A percentile compares a stretch with the other conserved stretches of the same genome.
phyloP scores from a whole-genome alignment of 2,797 vertebrate genomes.

The Sandelia bainsii region DNA sequence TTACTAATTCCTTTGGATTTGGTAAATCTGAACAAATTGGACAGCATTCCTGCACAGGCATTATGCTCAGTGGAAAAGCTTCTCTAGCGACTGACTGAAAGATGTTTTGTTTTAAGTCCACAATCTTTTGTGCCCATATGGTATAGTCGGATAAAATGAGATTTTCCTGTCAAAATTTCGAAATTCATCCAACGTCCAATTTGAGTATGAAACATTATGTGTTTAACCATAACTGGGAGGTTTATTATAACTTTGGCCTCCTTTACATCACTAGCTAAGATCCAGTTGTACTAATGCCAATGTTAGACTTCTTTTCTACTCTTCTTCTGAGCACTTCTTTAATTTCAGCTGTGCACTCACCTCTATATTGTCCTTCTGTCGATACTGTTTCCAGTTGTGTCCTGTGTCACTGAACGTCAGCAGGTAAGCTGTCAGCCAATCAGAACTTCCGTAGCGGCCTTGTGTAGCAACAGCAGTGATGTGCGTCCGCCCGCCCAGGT shows the following conservation, averaged over 20 bases:
- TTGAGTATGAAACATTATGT: too few species aligned
- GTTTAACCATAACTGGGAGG: too few species aligned
- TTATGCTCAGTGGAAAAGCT: not conserved
- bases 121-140: not conserved
- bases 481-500: constrained; percentile 89
- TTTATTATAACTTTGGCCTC: too few species aligned
- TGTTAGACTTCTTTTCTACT: too few species aligned
- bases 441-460: constrained; percentile 91
- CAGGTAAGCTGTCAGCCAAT: constrained; percentile 91
- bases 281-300: too few species aligned
- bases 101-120: not conserved
- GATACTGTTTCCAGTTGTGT: constrained; percentile 92
- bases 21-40: constrained; percentile 12
- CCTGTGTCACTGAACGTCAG: constrained; percentile 94
- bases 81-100: not conserved
- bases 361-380: constrained; percentile 89
- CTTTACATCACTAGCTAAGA: too few species aligned
- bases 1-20: constrained; percentile 22
- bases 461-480: constrained; percentile 90
- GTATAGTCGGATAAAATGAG: too few species aligned
- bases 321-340: too few species aligned
- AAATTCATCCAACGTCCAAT: too few species aligned
- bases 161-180: too few species aligned
- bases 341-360: constrained; percentile 77
- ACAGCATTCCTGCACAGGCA: constrained; percentile 2